Evolutionary conservation across 2,888 invertebrate genomes (phyloP).

Genomic region (Entomobrya proxima): DNA sequence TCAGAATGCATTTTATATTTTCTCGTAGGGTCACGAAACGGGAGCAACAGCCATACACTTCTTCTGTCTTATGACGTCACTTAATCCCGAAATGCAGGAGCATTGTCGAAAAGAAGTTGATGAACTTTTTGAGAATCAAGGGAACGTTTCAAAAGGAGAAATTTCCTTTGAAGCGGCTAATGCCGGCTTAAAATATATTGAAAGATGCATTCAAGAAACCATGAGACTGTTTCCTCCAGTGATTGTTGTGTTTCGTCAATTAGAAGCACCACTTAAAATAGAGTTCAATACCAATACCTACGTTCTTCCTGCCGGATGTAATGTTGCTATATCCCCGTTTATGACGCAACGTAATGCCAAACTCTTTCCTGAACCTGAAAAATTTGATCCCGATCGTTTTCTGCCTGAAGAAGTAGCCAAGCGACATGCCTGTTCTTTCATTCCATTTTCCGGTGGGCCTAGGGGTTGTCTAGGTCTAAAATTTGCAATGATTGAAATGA

Average conservation of each 20-base stretch:
- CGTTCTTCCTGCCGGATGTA: not conserved
- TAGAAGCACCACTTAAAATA: not conserved
- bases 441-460: constrained; percentile 13
- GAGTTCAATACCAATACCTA: no score
- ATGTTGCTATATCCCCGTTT: not conserved
- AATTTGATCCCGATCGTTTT: constrained; percentile 38
- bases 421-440: not conserved
- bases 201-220: constrained; percentile 5
- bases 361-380: constrained; percentile 1
- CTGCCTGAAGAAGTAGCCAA: constrained; percentile 16
- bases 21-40: constrained; percentile 7
- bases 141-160: not conserved
- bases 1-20: no score
- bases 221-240: not conserved
- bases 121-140: not conserved
- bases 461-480: constrained; percentile 7
- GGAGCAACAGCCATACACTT: not conserved
- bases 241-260: not conserved
- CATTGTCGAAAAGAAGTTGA: not conserved
- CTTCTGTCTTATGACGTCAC: not conserved
- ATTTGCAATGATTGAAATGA: constrained; percentile 45
- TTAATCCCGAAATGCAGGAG: not conserved
- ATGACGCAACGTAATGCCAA: not conserved
- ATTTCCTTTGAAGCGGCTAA: not conserved
- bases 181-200: not conserved